Percentiles rank a stretch among this genome's conserved stretches.
Evolutionary conservation across 2,797 vertebrate genomes (phyloP).

Genomic region (Arrhamphus sclerolepis): DNA sequence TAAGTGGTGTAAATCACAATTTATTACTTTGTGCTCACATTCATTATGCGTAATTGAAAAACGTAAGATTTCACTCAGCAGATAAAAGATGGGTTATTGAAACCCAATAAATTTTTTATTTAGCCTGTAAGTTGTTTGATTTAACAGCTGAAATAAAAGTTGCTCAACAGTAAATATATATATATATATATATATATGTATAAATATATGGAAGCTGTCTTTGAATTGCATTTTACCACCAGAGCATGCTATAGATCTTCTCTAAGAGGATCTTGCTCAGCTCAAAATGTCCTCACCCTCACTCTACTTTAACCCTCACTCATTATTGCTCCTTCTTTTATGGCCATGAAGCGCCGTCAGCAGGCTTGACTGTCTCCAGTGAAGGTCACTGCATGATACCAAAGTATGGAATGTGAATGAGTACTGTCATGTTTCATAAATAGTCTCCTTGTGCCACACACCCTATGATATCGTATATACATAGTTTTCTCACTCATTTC

Average conservation of each 20-base stretch:
- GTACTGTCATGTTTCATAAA: constrained; percentile 69
- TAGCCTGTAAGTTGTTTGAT: background rate
- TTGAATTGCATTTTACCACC: background rate
- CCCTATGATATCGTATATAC: constrained; percentile 11
- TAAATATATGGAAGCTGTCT: background rate
- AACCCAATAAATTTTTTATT: background rate
- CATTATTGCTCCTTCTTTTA: constrained; percentile 21
- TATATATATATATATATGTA: too few species aligned
- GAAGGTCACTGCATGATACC: constrained; percentile 70
- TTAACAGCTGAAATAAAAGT: background rate
- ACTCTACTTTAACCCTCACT: constrained; percentile 29
- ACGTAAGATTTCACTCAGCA: background rate
- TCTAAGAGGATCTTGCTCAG: background rate
- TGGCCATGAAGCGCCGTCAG: constrained; percentile 40
- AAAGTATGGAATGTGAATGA: constrained; percentile 36
- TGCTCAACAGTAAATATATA: background rate
- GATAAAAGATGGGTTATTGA: background rate
- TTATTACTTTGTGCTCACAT: background rate
- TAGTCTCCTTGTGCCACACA: constrained; percentile 54
- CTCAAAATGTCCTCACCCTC: background rate
- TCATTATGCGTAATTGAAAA: background rate
- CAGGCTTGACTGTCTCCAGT: constrained; percentile 37
- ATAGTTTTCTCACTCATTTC: background rate
- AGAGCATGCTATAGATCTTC: background rate
- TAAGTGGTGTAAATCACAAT: constrained; percentile 4